phyloP scores from a whole-genome alignment of 35 echinoderm and acorn worm species.

The Ophiothrix spiculata region DNA sequence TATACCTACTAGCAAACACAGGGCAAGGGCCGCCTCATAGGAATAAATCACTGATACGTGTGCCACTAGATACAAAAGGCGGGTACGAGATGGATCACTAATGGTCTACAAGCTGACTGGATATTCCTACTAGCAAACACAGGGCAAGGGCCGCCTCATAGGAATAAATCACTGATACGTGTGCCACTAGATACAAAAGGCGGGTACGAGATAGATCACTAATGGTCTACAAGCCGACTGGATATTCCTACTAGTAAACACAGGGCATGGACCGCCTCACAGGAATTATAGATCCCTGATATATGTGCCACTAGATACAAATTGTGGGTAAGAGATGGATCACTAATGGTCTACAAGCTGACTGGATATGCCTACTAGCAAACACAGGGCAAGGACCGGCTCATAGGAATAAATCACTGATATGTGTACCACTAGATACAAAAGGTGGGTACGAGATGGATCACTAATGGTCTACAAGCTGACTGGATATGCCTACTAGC shows the following conservation, averaged over 20 bases:
- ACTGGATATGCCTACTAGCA: conserved; percentile 89
- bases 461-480: conserved; percentile 80
- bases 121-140: too few species aligned
- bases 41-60: conserved; percentile 91
- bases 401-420: conserved; percentile 91
- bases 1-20: conserved; percentile 83
- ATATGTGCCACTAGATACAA: background rate
- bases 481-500: conserved; percentile 94
- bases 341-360: conserved; percentile 84
- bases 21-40: conserved; percentile 43
- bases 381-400: conserved; percentile 70
- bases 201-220: too few species aligned
- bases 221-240: too few species aligned
- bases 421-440: conserved; percentile 74
- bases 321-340: conserved; percentile 94
- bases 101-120: too few species aligned
- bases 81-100: too few species aligned
- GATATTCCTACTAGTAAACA: too few species aligned
- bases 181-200: too few species aligned
- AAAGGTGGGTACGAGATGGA: conserved; percentile 98
- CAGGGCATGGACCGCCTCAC: too few species aligned
- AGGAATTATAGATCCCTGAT: too few species aligned
- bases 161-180: too few species aligned
- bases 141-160: too few species aligned
- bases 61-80: conserved; percentile 73